These are phyloP conservation scores for Hololepta plana DNA, from an alignment of 2,888 invertebrate species.

Conservation along the genomic window DNA sequence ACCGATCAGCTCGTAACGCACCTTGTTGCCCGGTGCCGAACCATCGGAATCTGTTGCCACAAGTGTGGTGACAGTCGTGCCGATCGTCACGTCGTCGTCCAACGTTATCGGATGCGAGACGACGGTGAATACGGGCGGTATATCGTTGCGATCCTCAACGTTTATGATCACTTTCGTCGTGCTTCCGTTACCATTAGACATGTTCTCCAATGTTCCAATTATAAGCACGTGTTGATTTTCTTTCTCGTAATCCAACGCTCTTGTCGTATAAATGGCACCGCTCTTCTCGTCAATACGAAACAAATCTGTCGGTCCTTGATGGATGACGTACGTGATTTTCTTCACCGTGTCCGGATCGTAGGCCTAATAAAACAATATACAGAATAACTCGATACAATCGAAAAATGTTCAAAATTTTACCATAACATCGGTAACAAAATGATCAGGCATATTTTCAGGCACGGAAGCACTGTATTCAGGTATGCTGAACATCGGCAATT, in stretches of 20 bases:
- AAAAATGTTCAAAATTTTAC: constrained; percentile 27
- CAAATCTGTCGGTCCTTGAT: constrained; percentile 61
- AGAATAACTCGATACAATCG: not conserved
- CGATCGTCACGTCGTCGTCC: constrained; percentile 68
- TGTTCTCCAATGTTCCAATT: constrained; percentile 72
- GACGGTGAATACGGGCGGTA: constrained; percentile 70
- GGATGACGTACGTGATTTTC: constrained; percentile 51
- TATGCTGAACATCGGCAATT: constrained; percentile 60
- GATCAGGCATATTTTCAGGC: constrained; percentile 71
- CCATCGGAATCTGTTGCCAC: constrained; percentile 71
- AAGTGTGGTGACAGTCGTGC: constrained; percentile 60
- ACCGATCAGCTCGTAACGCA: constrained; percentile 64
- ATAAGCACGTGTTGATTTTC: constrained; percentile 54
- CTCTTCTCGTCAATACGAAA: constrained; percentile 68
- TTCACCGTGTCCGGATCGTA: constrained; percentile 13
- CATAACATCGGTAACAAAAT: constrained; percentile 59
- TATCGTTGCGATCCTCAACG: constrained; percentile 77
- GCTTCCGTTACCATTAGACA: constrained; percentile 44
- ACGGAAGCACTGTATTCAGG: constrained; percentile 57
- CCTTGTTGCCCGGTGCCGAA: constrained; percentile 67
- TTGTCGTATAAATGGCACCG: constrained; percentile 59
- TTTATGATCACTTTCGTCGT: constrained; percentile 56
- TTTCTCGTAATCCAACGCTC: constrained; percentile 62
- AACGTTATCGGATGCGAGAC: constrained; percentile 67
- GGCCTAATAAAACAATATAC: constrained; percentile 8